A percentile compares a stretch with the other conserved stretches of the same genome.
These are phyloP conservation scores for Gryllus longicercus DNA, from an alignment of 2,888 invertebrate genomes.

Conservation along the genomic window DNA sequence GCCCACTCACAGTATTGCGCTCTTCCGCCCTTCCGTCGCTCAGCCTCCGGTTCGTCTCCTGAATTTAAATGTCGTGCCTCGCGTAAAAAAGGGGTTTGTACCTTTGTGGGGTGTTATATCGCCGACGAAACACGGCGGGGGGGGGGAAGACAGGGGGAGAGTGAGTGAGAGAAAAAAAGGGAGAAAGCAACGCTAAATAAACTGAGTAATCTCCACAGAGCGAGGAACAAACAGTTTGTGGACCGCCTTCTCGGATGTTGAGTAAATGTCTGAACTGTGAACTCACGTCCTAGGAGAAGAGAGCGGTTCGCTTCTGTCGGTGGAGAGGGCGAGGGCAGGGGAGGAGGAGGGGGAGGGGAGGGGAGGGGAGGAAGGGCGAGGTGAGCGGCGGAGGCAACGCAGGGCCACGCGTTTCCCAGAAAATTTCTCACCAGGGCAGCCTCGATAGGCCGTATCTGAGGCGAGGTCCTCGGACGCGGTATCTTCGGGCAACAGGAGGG, in stretches of 20 bases:
- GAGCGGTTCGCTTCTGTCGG: neutral
- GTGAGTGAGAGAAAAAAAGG: neutral
- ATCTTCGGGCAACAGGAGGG: neutral
- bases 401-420: neutral
- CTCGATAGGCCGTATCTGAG: neutral
- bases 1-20: too few species aligned
- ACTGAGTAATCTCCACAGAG: conserved; percentile 9
- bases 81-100: conserved; percentile 3
- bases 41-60: neutral
- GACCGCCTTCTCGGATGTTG: neutral
- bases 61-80: neutral
- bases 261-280: conserved; percentile 17
- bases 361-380: neutral
- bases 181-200: conserved; percentile 17
- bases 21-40: too few species aligned
- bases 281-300: conserved; percentile 7
- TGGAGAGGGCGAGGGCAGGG: neutral
- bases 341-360: neutral
- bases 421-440: neutral
- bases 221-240: conserved; percentile 7
- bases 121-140: neutral
- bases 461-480: neutral
- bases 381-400: neutral
- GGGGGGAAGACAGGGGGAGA: too few species aligned
- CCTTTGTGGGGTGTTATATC: neutral